phyloP scores from a whole-genome alignment of 2,113 vertebrate species.

The Petrocephalus zakoni region DNA sequence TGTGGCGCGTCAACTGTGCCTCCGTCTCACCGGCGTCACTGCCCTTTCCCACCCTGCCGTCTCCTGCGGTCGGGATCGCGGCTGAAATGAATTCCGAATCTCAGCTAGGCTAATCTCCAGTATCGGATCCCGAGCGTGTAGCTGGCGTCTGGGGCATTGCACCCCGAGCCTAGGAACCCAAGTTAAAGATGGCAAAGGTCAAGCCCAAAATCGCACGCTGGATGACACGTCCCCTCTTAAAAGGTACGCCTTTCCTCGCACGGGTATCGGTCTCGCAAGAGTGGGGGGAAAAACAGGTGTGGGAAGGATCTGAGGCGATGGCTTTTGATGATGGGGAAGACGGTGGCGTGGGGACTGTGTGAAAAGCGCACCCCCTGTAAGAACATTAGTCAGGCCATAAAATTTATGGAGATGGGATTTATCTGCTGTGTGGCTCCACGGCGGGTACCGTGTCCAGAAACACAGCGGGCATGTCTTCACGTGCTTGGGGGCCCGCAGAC shows the following conservation, averaged over 20 bases:
- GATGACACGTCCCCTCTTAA: not conserved
- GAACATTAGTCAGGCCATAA: not conserved
- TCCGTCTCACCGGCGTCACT: not conserved
- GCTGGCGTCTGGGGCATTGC: not conserved
- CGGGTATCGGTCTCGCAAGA: not conserved
- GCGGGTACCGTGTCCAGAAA: not conserved
- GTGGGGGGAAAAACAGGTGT: not conserved
- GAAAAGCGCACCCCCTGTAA: not conserved
- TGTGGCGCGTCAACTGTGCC: not conserved
- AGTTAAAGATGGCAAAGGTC: not conserved
- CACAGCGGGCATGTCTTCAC: not conserved
- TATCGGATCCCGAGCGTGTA: not conserved
- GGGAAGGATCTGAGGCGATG: not conserved
- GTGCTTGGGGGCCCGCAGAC: not conserved
- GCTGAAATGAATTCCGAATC: not conserved
- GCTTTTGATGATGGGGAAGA: not conserved
- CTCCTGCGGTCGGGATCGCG: not conserved
- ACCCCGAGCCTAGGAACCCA: not conserved
- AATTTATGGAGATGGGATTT: not conserved
- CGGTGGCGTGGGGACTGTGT: not conserved
- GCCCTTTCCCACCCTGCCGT: not conserved
- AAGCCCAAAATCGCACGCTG: not conserved
- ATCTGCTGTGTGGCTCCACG: not conserved
- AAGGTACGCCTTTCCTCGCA: not conserved
- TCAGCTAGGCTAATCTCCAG: not conserved